Percentiles rank a stretch among this genome's conserved stretches.
Evolutionary conservation across 2,888 invertebrate genomes (phyloP).

Genomic region (Polyommatus icarus): DNA sequence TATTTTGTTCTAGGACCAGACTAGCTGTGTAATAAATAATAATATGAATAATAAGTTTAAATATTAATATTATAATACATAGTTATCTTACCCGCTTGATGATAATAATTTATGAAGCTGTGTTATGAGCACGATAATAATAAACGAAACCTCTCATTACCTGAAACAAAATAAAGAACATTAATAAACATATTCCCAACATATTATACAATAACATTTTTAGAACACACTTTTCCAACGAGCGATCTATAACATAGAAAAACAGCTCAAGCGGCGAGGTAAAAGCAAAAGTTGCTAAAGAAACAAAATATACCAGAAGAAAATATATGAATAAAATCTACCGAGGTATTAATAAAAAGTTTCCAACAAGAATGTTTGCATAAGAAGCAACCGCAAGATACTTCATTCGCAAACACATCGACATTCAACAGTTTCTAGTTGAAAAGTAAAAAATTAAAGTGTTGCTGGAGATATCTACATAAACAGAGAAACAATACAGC

Average conservation of each 20-base stretch:
- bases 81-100: neutral
- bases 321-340: constrained; percentile 32
- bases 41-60: no score
- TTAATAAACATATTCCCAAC: neutral
- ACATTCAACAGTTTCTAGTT: neutral
- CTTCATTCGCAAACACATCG: constrained; percentile 31
- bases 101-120: neutral
- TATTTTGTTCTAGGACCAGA: no score
- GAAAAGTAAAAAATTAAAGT: constrained; percentile 31
- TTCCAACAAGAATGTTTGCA: constrained; percentile 31
- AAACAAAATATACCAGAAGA: constrained; percentile 30
- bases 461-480: neutral
- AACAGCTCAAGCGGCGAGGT: constrained; percentile 9
- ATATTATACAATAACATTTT: neutral
- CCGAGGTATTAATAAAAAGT: constrained; percentile 33
- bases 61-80: no score
- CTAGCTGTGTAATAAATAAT: no score
- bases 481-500: neutral
- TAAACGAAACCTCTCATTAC: neutral
- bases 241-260: neutral
- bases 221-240: neutral
- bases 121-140: neutral
- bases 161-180: neutral
- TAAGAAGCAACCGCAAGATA: constrained; percentile 32
- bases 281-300: constrained; percentile 24